Conservation (phyloP, 2,797 vertebrate species). For the Chloroceryle amazona region DNA sequence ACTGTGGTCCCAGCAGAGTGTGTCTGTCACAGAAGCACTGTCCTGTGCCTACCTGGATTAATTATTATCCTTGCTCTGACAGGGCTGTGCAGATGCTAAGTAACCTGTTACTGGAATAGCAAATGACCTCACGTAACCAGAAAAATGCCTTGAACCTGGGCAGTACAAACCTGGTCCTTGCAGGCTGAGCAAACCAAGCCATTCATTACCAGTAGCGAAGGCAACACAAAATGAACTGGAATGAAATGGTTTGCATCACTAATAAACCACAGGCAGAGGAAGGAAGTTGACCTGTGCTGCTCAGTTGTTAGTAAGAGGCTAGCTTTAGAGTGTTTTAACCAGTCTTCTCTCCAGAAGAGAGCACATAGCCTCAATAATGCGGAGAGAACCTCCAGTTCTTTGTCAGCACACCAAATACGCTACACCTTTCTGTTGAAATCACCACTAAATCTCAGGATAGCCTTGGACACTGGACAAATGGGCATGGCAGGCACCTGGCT, state of each 20-base stretch:
- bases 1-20: neutral
- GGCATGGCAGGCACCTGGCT: neutral
- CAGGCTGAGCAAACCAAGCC: neutral
- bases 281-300: neutral
- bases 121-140: neutral
- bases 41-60: neutral
- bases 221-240: neutral
- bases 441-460: neutral
- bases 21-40: neutral
- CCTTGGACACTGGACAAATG: neutral
- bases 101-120: neutral
- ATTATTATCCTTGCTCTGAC: neutral
- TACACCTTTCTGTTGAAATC: neutral
- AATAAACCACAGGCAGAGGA: neutral
- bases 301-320: neutral
- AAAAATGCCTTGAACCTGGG: neutral
- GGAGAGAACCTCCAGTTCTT: neutral
- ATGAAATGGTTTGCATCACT: neutral
- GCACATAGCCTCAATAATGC: neutral
- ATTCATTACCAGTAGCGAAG: neutral
- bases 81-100: neutral
- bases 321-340: neutral
- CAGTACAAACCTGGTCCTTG: neutral
- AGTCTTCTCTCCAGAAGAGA: neutral
- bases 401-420: neutral